Percentiles rank a stretch among this genome's conserved stretches.
Evolutionary conservation across 2,888 invertebrate species (phyloP).

Genomic region (Sinhomidia bicolor): DNA sequence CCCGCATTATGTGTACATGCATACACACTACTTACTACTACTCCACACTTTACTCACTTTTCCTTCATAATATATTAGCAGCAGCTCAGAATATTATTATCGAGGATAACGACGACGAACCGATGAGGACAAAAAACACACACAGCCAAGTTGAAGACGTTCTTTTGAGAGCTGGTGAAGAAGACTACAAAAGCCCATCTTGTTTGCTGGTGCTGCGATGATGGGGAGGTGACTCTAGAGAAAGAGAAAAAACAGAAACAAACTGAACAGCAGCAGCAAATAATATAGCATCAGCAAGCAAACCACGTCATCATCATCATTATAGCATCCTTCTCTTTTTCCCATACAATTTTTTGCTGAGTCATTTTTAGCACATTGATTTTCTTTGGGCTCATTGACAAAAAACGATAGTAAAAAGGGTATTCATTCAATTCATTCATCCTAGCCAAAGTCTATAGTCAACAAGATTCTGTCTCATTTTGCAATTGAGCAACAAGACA

Average conservation of each 20-base stretch:
- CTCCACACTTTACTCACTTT: no score
- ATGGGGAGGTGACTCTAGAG: no score
- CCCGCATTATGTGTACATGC: neutral
- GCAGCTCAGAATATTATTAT: neutral
- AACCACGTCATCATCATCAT: neutral
- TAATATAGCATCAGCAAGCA: no score
- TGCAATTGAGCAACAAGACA: conserved; percentile 2
- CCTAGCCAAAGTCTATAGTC: neutral
- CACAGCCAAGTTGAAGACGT: neutral
- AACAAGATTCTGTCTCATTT: neutral
- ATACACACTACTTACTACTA: neutral
- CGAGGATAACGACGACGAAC: neutral
- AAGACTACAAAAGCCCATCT: neutral
- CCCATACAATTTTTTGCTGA: neutral
- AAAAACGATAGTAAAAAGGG: neutral
- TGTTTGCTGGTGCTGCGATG: neutral
- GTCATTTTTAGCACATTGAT: neutral
- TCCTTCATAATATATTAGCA: neutral
- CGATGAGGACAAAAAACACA: neutral
- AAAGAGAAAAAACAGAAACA: neutral
- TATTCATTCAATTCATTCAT: conserved; percentile 18
- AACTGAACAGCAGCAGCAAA: neutral
- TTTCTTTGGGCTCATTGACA: neutral
- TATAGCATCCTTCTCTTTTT: neutral
- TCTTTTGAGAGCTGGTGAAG: neutral